phyloP scores from a whole-genome alignment of 2,888 invertebrate species.

The Drosophila colorata region DNA sequence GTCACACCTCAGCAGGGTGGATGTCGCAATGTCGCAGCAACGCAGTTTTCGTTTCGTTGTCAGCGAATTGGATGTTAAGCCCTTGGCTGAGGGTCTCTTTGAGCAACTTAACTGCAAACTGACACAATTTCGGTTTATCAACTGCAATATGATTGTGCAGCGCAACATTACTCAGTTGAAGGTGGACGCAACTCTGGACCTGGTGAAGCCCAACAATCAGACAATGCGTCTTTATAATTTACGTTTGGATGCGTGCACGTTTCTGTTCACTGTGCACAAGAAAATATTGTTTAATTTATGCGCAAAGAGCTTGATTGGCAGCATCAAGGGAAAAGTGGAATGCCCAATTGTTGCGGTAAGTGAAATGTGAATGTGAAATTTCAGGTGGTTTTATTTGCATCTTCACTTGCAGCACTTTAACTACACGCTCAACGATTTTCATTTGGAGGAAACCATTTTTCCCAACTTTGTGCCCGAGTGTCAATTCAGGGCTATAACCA shows the following conservation, averaged over 20 bases:
- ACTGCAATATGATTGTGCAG: conserved; percentile 23
- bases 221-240: conserved; percentile 18
- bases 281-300: conserved; percentile 23
- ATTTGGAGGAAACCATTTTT: conserved; percentile 29
- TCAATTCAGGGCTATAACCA: conserved; percentile 12
- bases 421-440: conserved; percentile 36
- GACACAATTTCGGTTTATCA: conserved; percentile 23
- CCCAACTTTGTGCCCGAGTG: conserved; percentile 36
- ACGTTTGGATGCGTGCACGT: conserved; percentile 38
- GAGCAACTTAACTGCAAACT: conserved; percentile 11
- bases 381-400: not conserved
- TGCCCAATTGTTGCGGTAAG: conserved; percentile 49
- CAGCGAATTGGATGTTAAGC: conserved; percentile 24
- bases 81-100: conserved; percentile 10
- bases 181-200: conserved; percentile 13
- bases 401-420: conserved; percentile 24
- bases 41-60: conserved; percentile 33
- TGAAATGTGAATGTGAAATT: not conserved
- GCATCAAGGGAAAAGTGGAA: not conserved
- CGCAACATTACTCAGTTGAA: conserved; percentile 17
- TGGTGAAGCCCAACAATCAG: conserved; percentile 8
- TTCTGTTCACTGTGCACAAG: conserved; percentile 29
- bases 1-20: not conserved
- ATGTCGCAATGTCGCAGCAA: not conserved
- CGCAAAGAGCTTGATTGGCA: conserved; percentile 20